Evolutionary conservation across 2,113 vertebrate genomes (phyloP), one percentile per base, ranked within the genome.

Genomic region (Sorex fumeus): DNA sequence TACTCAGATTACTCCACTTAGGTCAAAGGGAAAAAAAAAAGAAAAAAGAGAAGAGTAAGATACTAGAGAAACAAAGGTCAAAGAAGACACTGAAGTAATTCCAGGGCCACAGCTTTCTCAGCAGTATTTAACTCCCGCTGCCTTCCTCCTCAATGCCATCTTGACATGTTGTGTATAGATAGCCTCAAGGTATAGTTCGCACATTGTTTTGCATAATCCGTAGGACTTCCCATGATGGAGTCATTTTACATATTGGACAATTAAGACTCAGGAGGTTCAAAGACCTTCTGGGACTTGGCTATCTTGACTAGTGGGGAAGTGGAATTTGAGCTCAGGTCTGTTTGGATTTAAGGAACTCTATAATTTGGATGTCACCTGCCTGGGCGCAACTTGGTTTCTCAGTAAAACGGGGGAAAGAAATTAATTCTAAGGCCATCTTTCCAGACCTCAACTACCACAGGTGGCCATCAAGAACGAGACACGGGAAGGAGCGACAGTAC

Each of bases 21-120:
- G 28, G 25, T 47, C 30, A n/a, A 72, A 90, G 50, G 30, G 53
- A 72, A 62, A 27, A 67, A 40, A 27, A 62, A 40, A 45, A 84
- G 23, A 12, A 45, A 53, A n/a, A 47, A 70, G 21, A 32, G 36
- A 30, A 60, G 11, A 30, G 15, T 36, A 28, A n/a, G 25, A 60
- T 19, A 60, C 57, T 60, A 60, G 50, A 64, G 12, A 2, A 8
- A 0, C 30, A 0, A 84, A 28, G 50, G 43, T 72, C 6, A 27
- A 57, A 18, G 62, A 74, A 43, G 76, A 78, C 2, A 25, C 1
- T 19, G 8, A n/a, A 28, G 60, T 86, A 8, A 34, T 36, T 47
- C 47, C 16, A 9, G 28, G 70, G 11, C 8, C 10, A 70, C 64
- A 19, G 0, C 34, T 11, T 47, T 27, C 32, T 34, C 0, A 1